These are phyloP conservation scores for Drusus annulatus DNA, from an alignment of 1,140 invertebrate genomes.

Conservation along the genomic window DNA sequence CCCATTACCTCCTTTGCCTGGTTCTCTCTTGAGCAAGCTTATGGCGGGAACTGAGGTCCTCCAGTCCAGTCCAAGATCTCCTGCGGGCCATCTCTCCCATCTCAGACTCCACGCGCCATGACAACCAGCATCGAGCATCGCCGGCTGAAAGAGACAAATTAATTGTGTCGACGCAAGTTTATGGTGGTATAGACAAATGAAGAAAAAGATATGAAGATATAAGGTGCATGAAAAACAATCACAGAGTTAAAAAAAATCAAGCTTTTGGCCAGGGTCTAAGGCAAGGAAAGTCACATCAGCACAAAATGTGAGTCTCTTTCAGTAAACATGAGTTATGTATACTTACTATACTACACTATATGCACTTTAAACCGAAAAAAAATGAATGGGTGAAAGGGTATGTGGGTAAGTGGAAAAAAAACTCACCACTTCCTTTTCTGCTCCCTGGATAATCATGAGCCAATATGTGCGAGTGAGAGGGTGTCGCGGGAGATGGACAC, in stretches of 20 bases:
- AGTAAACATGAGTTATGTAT: too few relatives aligned
- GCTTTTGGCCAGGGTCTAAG: too few relatives aligned
- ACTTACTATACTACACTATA: too few relatives aligned
- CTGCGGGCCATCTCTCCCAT: constrained; percentile 72
- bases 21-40: constrained; percentile 68
- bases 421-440: constrained; percentile 73
- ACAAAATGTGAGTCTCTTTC: too few relatives aligned
- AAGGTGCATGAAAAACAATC: too few relatives aligned
- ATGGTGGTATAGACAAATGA: too few relatives aligned
- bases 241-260: too few relatives aligned
- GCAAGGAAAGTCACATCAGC: too few relatives aligned
- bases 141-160: constrained; percentile 52
- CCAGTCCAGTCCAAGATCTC: constrained; percentile 87
- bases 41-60: constrained; percentile 71
- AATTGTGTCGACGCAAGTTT: neutral
- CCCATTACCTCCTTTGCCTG: constrained; percentile 71
- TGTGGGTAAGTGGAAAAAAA: neutral
- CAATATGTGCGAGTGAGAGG: constrained; percentile 60
- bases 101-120: constrained; percentile 69
- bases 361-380: neutral
- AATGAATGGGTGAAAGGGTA: too few relatives aligned
- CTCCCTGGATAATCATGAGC: constrained; percentile 67
- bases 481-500: constrained; percentile 64
- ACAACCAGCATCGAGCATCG: constrained; percentile 60
- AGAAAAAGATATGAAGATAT: too few relatives aligned